Percentiles rank a stretch among this genome's conserved stretches.
phyloP scores from a whole-genome alignment of 2,888 invertebrate species.

The Fragum whitleyi region DNA sequence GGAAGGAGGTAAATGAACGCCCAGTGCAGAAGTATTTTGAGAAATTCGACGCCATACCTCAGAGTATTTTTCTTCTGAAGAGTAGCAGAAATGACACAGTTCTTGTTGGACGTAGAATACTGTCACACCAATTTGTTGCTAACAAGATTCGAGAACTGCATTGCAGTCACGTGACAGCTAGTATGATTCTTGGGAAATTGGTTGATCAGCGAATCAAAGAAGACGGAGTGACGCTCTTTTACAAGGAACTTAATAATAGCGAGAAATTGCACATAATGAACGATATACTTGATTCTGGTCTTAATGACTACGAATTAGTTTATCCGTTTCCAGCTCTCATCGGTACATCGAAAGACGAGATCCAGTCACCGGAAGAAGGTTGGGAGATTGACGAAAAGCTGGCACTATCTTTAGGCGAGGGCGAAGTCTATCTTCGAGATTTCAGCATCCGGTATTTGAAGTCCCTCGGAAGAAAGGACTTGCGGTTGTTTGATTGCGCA shows the following conservation, averaged over 20 bases:
- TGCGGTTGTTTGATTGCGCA: slow-evolving; percentile 69
- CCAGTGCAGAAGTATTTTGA: slow-evolving; percentile 62
- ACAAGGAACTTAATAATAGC: slow-evolving; percentile 56
- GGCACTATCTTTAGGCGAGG: slow-evolving; percentile 64
- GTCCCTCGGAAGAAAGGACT: slow-evolving; percentile 57
- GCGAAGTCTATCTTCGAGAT: slow-evolving; percentile 67
- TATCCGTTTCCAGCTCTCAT: slow-evolving; percentile 69
- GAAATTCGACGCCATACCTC: slow-evolving; percentile 64
- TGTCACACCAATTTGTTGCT: slow-evolving; percentile 68
- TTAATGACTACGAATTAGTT: slow-evolving; percentile 62
- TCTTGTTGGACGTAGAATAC: slow-evolving; percentile 64
- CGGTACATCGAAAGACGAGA: slow-evolving; percentile 59
- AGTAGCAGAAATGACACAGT: slow-evolving; percentile 47
- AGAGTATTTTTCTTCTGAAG: slow-evolving; percentile 66
- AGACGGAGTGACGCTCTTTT: slow-evolving; percentile 65
- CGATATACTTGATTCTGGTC: slow-evolving; percentile 56
- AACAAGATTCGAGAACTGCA: slow-evolving; percentile 70
- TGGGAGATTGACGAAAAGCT: slow-evolving; percentile 70
- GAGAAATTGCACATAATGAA: slow-evolving; percentile 68
- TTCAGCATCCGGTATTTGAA: slow-evolving; percentile 65
- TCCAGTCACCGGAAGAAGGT: slow-evolving; percentile 68
- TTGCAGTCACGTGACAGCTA: slow-evolving; percentile 68
- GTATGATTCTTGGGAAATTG: slow-evolving; percentile 69
- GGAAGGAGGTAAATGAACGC: slow-evolving; percentile 55
- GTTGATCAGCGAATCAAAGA: slow-evolving; percentile 67